These are phyloP conservation scores for Megalurothrips usitatus DNA, from an alignment of 2,888 invertebrate species.

Conservation along the genomic window DNA sequence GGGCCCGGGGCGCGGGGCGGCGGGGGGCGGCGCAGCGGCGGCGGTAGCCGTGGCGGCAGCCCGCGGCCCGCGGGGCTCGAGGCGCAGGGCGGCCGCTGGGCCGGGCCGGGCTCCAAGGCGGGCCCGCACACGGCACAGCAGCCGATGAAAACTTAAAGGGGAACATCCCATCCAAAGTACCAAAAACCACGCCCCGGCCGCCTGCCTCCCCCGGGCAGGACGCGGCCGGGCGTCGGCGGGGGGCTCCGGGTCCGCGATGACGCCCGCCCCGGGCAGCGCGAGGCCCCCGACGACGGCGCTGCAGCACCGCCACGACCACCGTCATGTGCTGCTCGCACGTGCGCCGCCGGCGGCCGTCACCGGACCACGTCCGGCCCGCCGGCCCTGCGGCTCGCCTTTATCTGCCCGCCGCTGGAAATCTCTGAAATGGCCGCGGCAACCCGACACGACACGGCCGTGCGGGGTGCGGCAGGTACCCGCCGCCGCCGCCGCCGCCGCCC, in stretches of 20 bases:
- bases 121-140: background rate
- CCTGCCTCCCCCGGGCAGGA: background rate
- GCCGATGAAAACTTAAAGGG: constrained; percentile 18
- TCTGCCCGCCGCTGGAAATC: no score
- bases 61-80: background rate
- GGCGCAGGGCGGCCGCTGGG: background rate
- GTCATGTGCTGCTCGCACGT: no score
- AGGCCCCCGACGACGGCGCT: background rate
- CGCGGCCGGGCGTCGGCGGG: no score
- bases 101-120: background rate
- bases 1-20: background rate
- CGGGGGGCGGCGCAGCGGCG: background rate
- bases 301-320: background rate
- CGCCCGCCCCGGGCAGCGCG: background rate
- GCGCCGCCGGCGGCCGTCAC: background rate
- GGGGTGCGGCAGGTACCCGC: no score
- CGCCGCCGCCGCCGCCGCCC: no score
- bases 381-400: no score
- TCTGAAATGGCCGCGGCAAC: no score
- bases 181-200: background rate
- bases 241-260: background rate
- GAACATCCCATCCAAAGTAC: background rate
- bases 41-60: background rate
- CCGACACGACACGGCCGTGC: no score
- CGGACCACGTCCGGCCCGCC: background rate